Evolutionary conservation across 2,113 vertebrate genomes (phyloP).

Genomic region (Phoenicopterus ruber): DNA sequence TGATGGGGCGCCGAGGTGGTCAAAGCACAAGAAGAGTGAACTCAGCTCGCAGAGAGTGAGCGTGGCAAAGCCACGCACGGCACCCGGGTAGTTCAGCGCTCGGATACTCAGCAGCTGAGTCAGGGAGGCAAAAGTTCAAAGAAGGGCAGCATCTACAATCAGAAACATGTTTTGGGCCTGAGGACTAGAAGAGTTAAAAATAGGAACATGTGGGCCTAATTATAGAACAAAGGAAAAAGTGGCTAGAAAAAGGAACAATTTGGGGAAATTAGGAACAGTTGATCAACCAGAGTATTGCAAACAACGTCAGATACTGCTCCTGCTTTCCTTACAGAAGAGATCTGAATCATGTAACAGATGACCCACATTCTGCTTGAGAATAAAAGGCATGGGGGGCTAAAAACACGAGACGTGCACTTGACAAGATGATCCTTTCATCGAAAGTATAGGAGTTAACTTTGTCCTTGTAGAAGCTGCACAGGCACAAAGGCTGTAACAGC

Average conservation of each 20-base stretch:
- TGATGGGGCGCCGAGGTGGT: neutral
- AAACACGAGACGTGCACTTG: neutral
- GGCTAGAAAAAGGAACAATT: slow-evolving; percentile 47
- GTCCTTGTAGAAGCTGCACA: neutral
- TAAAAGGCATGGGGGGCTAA: neutral
- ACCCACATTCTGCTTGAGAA: neutral
- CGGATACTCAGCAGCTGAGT: slow-evolving; percentile 7
- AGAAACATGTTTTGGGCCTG: slow-evolving; percentile 39
- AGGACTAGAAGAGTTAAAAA: slow-evolving; percentile 58
- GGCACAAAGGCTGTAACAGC: neutral
- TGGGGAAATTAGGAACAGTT: slow-evolving; percentile 51
- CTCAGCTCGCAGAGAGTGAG: neutral
- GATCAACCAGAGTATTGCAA: neutral
- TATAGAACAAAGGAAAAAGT: slow-evolving; percentile 42
- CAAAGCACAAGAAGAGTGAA: neutral
- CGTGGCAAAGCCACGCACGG: neutral
- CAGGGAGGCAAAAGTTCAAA: slow-evolving; percentile 54
- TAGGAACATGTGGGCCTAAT: slow-evolving; percentile 44
- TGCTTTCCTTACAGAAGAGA: neutral
- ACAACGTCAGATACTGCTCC: neutral
- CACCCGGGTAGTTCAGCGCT: neutral
- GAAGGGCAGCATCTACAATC: slow-evolving; percentile 35
- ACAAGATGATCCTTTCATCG: neutral
- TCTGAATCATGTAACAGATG: neutral
- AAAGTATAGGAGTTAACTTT: neutral